phyloP scores from a whole-genome alignment of 1,140 invertebrate species.

The Trichonephila clavata region DNA sequence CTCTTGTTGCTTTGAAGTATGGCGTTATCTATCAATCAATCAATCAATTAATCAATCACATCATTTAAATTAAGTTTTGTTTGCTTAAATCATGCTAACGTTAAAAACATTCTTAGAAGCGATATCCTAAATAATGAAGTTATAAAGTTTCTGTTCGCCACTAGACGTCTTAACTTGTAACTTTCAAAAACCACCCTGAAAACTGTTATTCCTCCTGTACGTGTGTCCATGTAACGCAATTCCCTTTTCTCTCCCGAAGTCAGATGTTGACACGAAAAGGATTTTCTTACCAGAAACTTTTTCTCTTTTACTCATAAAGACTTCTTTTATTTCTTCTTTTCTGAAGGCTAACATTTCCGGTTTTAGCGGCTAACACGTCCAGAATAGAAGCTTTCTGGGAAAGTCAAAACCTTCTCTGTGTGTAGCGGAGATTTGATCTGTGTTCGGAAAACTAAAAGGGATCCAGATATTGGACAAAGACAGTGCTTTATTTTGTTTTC shows the following conservation, averaged over 20 bases:
- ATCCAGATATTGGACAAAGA: neutral
- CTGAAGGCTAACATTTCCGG: neutral
- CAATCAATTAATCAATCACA: no score
- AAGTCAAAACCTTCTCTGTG: constrained; percentile 7
- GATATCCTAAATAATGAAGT: no score
- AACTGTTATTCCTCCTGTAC: no score
- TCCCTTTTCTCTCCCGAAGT: neutral
- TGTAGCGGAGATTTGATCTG: constrained; percentile 23
- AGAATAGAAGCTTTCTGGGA: constrained; percentile 3
- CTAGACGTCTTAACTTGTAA: no score
- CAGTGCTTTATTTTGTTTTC: neutral
- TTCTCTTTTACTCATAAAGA: constrained; percentile 13
- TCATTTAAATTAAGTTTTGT: no score
- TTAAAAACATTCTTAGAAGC: no score
- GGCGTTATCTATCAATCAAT: no score
- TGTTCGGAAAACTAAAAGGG: neutral
- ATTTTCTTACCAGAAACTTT: constrained; percentile 19
- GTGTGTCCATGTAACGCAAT: neutral
- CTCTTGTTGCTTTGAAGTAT: no score
- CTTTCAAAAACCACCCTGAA: no score
- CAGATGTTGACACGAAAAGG: neutral
- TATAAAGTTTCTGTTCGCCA: no score
- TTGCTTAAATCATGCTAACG: no score
- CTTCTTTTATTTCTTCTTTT: neutral
- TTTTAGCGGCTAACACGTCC: neutral